Evolutionary conservation across 1,140 invertebrate genomes (phyloP).

Genomic region (Habropoda laboriosa): DNA sequence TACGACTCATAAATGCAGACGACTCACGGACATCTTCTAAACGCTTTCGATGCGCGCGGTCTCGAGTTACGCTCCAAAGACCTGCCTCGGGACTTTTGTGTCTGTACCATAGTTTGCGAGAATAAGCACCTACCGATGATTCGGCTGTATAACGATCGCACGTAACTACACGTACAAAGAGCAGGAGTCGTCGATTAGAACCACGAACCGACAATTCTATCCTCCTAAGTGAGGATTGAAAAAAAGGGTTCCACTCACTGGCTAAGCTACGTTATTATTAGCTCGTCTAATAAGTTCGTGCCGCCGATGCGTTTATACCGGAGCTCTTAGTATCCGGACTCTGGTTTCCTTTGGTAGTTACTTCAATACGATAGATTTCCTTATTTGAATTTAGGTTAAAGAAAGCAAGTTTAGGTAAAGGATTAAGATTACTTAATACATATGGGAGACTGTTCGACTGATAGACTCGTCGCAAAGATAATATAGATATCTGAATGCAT

Average conservation of each 20-base stretch:
- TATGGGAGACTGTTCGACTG: too few species aligned
- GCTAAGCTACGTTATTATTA: background rate
- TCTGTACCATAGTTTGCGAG: conserved; percentile 49
- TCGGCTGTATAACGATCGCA: conserved; percentile 50
- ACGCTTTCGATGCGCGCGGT: conserved; percentile 54
- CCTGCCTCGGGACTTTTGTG: conserved; percentile 58
- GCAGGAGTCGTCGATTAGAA: conserved; percentile 32
- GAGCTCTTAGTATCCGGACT: too few species aligned
- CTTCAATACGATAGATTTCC: too few species aligned
- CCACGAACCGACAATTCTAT: conserved; percentile 19
- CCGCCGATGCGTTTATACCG: too few species aligned
- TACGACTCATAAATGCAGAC: conserved; percentile 62
- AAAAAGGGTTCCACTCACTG: background rate
- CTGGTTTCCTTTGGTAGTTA: too few species aligned
- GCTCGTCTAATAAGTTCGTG: too few species aligned
- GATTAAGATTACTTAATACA: too few species aligned
- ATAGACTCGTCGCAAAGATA: too few species aligned
- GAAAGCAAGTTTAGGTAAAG: too few species aligned
- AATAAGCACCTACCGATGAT: conserved; percentile 61
- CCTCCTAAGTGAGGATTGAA: background rate
- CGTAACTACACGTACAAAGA: conserved; percentile 36
- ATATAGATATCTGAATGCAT: too few species aligned
- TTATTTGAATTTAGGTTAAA: too few species aligned
- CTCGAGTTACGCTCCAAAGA: conserved; percentile 50
- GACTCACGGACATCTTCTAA: conserved; percentile 62